Base-by-base conservation (phyloP, 2,113 vertebrate genomes). In the Aegithalos caudatus region DNA sequence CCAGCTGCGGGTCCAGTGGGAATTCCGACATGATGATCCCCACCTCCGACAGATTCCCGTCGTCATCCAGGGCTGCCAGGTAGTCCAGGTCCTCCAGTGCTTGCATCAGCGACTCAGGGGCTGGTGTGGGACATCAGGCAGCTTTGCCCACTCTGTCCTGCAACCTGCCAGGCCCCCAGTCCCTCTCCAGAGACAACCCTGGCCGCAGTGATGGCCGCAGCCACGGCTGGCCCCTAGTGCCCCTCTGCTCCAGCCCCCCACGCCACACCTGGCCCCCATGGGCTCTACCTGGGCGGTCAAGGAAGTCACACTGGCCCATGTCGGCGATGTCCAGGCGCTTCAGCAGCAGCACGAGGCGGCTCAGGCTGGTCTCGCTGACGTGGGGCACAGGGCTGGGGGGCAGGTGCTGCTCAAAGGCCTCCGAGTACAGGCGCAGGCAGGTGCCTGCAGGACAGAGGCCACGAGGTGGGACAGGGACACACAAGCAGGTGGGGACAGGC, bases 51-150 rank as follows among this genome's bases (percentile, higher is more conserved):
- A 99, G 97, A 90, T 98, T 98, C 33, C 99, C 99, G 0, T 99
- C 98, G 0, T 99, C 98, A 6, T 99, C 98, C 87, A 99, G 98
- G 6, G 99, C 99, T 0, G 98, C 99, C 95, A 99, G 92, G 72
- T 99, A 99, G 94, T 99, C 99, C 94, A 99, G 95, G 83, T 99
- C 99, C 95, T 99, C 99, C 96, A 99, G 95, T 0, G 99, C 99
- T 94, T 99, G 98, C 99, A 99, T 99, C 83, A 99, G 95, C 0
- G 98, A 98, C 86, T 99, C 99, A 0, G 99, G 99, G 69, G 98
- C 99, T 99, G 87, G 18, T 11, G 62, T 14, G 47, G 50, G 58
- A 64, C 20, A 73, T 16, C 21, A 9, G 35, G 57, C 6, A 38
- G 69, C 79, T 27, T 40, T 29, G 29, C 35, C 60, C 31, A 23